Evolutionary conservation across 2,113 vertebrate genomes (phyloP).

Genomic region (Monopterus albus): DNA sequence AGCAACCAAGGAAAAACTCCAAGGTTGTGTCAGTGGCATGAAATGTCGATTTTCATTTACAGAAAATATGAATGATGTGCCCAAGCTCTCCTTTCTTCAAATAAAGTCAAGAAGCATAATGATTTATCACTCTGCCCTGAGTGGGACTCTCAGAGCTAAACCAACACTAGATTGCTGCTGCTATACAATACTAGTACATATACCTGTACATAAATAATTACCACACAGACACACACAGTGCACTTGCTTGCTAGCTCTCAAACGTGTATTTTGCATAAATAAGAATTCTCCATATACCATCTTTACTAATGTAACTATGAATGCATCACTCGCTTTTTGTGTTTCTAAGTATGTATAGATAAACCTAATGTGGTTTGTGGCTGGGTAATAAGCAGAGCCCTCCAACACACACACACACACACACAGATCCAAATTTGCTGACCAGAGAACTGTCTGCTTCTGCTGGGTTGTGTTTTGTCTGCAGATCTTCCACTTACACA

Average conservation of each 20-base stretch:
- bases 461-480: not conserved
- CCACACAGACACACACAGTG: conserved; percentile 9
- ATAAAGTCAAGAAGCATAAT: conserved; percentile 41
- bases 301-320: conserved; percentile 31
- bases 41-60: conserved; percentile 58
- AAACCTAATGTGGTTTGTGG: conserved; percentile 18
- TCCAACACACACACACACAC: not conserved
- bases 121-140: conserved; percentile 33
- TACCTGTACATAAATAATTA: not conserved
- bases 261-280: conserved; percentile 44
- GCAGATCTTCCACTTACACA: not conserved
- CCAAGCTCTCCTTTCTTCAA: conserved; percentile 15
- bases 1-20: conserved; percentile 15
- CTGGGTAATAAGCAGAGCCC: conserved; percentile 11
- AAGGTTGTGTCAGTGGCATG: conserved; percentile 38
- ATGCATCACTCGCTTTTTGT: conserved; percentile 35
- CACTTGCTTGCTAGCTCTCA: conserved; percentile 26
- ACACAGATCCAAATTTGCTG: not conserved
- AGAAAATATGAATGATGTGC: conserved; percentile 42
- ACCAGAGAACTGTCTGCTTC: conserved; percentile 6
- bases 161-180: conserved; percentile 23
- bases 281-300: conserved; percentile 25
- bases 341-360: conserved; percentile 9
- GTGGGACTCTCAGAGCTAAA: conserved; percentile 19
- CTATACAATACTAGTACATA: not conserved